Evolutionary conservation across 1,140 invertebrate genomes (phyloP).

Genomic region (Neodiprion fabricii): DNA sequence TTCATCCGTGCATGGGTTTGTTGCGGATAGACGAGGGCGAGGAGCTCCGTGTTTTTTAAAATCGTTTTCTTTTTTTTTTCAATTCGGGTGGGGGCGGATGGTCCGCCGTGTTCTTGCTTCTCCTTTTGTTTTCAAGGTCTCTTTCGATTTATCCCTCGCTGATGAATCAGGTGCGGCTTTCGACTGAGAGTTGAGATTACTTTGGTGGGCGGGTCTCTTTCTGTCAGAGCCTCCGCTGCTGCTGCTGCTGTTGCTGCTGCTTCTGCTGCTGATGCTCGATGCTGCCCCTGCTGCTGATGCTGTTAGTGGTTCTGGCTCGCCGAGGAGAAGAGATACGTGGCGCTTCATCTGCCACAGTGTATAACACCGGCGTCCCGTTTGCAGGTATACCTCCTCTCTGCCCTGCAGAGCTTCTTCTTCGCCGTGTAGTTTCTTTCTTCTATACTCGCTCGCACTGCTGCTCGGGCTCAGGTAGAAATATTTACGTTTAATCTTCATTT

Average conservation of each 20-base stretch:
- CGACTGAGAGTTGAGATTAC: slow-evolving; percentile 55
- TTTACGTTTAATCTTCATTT: slow-evolving; percentile 8
- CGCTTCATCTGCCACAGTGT: no score
- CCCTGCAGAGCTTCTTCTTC: no score
- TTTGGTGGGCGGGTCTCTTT: slow-evolving; percentile 62
- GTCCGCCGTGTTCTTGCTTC: slow-evolving; percentile 14
- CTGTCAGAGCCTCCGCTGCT: slow-evolving; percentile 56
- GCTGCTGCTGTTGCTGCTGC: neutral
- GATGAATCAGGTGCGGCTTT: slow-evolving; percentile 59
- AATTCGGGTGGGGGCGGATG: neutral
- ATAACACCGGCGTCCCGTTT: no score
- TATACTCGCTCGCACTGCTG: no score
- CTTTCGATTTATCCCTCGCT: slow-evolving; percentile 55
- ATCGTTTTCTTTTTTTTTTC: neutral
- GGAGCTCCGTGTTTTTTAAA: neutral
- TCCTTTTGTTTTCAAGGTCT: slow-evolving; percentile 43
- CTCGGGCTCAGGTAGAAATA: neutral
- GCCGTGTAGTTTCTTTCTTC: no score
- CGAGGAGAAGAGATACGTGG: no score
- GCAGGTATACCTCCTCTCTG: no score
- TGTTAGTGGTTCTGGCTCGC: no score
- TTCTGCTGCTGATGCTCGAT: no score
- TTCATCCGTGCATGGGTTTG: neutral
- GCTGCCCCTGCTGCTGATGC: no score
- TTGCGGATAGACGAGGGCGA: neutral